phyloP scores from a whole-genome alignment of 1,140 invertebrate species.

The Ephestia elutella region DNA sequence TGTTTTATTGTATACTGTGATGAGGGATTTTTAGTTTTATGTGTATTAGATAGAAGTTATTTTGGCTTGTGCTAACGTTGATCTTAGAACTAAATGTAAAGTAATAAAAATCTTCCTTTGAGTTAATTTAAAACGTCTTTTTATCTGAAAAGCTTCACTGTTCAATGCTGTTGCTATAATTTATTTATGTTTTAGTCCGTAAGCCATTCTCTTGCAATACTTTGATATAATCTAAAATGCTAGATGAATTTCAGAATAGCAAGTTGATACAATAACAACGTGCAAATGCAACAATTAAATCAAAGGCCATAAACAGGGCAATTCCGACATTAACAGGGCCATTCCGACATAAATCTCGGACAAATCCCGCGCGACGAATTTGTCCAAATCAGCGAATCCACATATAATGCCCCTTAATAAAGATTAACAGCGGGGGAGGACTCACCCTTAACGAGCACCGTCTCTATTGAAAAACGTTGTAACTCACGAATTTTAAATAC shows the following conservation, averaged over 20 bases:
- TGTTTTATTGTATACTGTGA: slow-evolving; percentile 29
- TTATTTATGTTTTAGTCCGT: too few relatives aligned
- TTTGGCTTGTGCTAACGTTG: not conserved
- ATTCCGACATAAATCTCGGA: slow-evolving; percentile 31
- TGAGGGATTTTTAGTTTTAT: not conserved
- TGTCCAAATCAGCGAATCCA: slow-evolving; percentile 35
- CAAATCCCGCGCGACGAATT: slow-evolving; percentile 47
- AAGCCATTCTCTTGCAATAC: too few relatives aligned
- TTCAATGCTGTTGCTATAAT: too few relatives aligned
- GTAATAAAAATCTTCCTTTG: too few relatives aligned
- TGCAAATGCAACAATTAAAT: slow-evolving; percentile 1
- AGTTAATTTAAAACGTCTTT: too few relatives aligned
- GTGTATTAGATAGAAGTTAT: not conserved
- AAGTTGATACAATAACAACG: not conserved
- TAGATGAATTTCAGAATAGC: not conserved
- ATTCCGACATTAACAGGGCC: slow-evolving; percentile 34
- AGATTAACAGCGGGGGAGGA: slow-evolving; percentile 37
- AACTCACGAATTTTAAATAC: slow-evolving; percentile 1
- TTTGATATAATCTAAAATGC: too few relatives aligned
- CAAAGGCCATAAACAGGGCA: slow-evolving; percentile 27
- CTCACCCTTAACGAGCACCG: slow-evolving; percentile 11
- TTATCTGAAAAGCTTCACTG: too few relatives aligned
- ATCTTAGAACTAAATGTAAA: too few relatives aligned
- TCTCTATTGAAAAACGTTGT: slow-evolving; percentile 17
- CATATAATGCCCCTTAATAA: slow-evolving; percentile 53